A percentile compares a stretch with the other conserved stretches of the same genome.
Conservation (phyloP, 2,888 invertebrate species). For the Platynereis dumerilii region DNA sequence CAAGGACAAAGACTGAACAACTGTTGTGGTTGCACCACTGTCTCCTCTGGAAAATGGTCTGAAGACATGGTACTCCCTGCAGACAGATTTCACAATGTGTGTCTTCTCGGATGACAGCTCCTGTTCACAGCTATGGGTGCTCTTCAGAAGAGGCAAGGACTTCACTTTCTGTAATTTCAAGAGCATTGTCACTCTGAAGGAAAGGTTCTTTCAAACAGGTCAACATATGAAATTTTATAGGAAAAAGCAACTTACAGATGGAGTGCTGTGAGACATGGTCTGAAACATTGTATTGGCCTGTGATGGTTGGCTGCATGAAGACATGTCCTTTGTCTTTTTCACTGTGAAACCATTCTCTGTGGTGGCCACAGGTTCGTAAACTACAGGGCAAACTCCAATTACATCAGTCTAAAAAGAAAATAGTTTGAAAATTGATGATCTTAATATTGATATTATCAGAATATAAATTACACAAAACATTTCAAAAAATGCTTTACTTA, state of each 20-base stretch:
- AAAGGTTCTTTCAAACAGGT: too few species aligned
- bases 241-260: conserved; percentile 51
- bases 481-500: conserved; percentile 42
- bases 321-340: conserved; percentile 55
- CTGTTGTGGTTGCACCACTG: conserved; percentile 64
- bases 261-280: conserved; percentile 51
- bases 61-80: conserved; percentile 76
- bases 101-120: conserved; percentile 48
- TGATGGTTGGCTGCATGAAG: conserved; percentile 53
- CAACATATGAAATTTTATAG: background rate
- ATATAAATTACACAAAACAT: too few species aligned
- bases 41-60: conserved; percentile 72
- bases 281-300: conserved; percentile 52
- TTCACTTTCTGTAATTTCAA: conserved; percentile 43
- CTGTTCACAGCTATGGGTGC: conserved; percentile 72
- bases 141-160: conserved; percentile 60
- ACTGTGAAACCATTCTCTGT: conserved; percentile 47
- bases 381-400: conserved; percentile 81
- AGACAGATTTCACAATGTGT: conserved; percentile 69
- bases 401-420: conserved; percentile 72
- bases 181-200: too few species aligned
- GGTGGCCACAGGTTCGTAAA: conserved; percentile 67
- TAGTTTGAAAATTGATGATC: too few species aligned
- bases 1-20: conserved; percentile 56
- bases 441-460: too few species aligned